Evolutionary conservation across 2,888 invertebrate species (phyloP), one percentile per base, ranked within the genome.

Genomic region (Shargacucullia verbasci): DNA sequence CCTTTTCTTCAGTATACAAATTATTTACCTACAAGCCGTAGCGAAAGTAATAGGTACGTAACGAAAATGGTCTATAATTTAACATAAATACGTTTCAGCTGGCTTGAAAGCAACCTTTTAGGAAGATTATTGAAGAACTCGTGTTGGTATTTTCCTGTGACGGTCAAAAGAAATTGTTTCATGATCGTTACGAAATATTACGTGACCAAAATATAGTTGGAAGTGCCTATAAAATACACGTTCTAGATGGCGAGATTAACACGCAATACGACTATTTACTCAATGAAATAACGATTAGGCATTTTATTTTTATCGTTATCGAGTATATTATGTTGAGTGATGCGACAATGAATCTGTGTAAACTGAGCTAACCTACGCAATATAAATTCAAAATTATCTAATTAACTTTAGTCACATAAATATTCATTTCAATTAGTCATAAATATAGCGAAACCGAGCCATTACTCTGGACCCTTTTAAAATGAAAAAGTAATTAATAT

Each of bases 261-360:
- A 89, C 87, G 89, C 89, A 74, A 88, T 83, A 76, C 53, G 48
- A 72, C 82, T 85, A 87, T 88, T 87, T 86, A 63, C 76, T 85
- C 80, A 86, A 88, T 87, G 84, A 80, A 86, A 79, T 81, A 80
- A 77, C 70, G 73, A 75, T 68, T 73, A 63, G 59, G 62, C 66
- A 58, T 70, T 70, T 53, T 37, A 50, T 53, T 76, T 49, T 73
- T 78, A 78, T 73, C 61, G 47, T 45, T 57, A 62, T 67, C 62
- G 54, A 48, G 43, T 45, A 34, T n/a, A 29, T n/a, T 37, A 20
- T 20, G 4, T 20, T 20, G 20, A 20, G n/a, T 41, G 44, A 56
- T 15, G 25, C 8, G n/a, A 47, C 11, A 34, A 40, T 37, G 39
- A 38, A 45, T 59, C 35, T 53, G 12, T 37, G 27, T 15, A 13